phyloP scores from a whole-genome alignment of 2,888 invertebrate genomes.

The Muscina levida region DNA sequence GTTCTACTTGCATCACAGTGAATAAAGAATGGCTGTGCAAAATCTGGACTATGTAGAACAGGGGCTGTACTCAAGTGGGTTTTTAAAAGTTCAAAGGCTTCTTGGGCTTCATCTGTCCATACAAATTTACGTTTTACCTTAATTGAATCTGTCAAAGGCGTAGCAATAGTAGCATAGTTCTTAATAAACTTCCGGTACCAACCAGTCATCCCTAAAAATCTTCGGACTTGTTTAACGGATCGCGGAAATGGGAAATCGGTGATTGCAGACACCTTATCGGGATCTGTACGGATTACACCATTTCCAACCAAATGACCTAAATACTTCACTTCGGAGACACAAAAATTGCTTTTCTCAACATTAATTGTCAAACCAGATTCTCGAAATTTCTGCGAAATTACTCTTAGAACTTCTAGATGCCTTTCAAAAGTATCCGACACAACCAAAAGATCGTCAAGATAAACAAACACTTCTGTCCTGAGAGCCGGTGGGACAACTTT shows the following conservation, averaged over 20 bases:
- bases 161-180: neutral
- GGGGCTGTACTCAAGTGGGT: neutral
- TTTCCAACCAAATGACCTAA: constrained; percentile 57
- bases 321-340: constrained; percentile 41
- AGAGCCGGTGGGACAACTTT: too few relatives aligned
- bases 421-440: constrained; percentile 18
- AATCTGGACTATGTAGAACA: constrained; percentile 13
- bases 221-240: constrained; percentile 39
- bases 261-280: constrained; percentile 44
- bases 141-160: neutral
- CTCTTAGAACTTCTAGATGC: constrained; percentile 10
- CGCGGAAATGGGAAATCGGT: constrained; percentile 46
- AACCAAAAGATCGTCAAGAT: too few relatives aligned
- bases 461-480: constrained; percentile 41
- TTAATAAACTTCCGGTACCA: constrained; percentile 11
- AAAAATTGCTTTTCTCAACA: too few relatives aligned
- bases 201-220: too few relatives aligned
- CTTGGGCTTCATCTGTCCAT: constrained; percentile 27
- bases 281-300: neutral
- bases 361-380: too few relatives aligned
- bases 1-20: constrained; percentile 42
- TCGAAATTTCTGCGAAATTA: neutral
- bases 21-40: constrained; percentile 26
- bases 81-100: constrained; percentile 13
- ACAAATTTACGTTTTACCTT: neutral